These are phyloP conservation scores for Progne subis DNA, from an alignment of 2,113 vertebrate genomes.

Conservation along the genomic window DNA sequence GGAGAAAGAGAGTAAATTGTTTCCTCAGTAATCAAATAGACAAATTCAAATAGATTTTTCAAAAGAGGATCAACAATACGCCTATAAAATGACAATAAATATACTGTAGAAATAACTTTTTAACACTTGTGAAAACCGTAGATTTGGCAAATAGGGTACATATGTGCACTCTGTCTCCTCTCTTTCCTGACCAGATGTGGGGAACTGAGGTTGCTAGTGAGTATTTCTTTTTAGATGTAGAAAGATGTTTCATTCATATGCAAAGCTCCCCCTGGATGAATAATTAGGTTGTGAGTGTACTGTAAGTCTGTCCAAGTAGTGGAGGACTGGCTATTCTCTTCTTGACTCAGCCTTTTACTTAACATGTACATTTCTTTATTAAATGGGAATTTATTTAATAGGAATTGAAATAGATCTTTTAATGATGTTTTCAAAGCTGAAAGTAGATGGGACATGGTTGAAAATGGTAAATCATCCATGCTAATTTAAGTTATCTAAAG, in stretches of 20 bases:
- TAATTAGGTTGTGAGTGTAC: slow-evolving; percentile 13
- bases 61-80: not conserved
- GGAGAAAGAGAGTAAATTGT: not conserved
- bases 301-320: slow-evolving; percentile 21
- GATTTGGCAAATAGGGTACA: not conserved
- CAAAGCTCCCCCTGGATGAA: not conserved
- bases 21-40: not conserved
- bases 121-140: not conserved
- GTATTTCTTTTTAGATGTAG: slow-evolving; percentile 6
- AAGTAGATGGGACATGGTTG: not conserved
- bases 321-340: not conserved
- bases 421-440: not conserved
- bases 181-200: slow-evolving; percentile 36
- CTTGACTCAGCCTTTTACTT: slow-evolving; percentile 10
- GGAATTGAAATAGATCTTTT: not conserved
- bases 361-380: not conserved
- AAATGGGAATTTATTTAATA: not conserved
- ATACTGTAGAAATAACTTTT: not conserved
- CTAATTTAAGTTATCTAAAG: slow-evolving; percentile 21
- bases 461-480: slow-evolving; percentile 27
- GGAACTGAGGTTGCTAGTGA: not conserved
- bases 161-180: not conserved
- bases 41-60: not conserved
- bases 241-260: slow-evolving; percentile 52
- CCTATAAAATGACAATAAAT: not conserved